phyloP scores from a whole-genome alignment of 1,140 invertebrate genomes.

The Drosophila parvula region DNA sequence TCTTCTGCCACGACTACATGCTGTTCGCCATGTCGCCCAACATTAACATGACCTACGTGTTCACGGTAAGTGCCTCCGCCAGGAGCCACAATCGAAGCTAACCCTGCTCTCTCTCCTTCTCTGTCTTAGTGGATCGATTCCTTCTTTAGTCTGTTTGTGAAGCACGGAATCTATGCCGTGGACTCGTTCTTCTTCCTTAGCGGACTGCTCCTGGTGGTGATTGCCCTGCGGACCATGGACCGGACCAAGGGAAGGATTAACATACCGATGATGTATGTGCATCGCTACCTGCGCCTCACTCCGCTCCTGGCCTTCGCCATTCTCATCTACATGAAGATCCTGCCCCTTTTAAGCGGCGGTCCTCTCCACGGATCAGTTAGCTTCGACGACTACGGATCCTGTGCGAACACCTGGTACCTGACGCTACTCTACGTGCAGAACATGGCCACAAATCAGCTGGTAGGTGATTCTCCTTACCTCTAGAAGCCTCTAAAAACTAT shows the following conservation, averaged over 20 bases:
- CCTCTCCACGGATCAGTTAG: slow-evolving; percentile 58
- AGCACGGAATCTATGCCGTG: slow-evolving; percentile 90
- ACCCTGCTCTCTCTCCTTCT: background rate
- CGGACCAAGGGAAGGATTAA: slow-evolving; percentile 75
- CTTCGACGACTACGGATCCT: slow-evolving; percentile 31
- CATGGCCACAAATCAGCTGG: slow-evolving; percentile 36
- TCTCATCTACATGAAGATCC: slow-evolving; percentile 57
- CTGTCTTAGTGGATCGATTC: slow-evolving; percentile 75
- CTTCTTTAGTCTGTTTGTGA: slow-evolving; percentile 84
- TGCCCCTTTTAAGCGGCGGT: slow-evolving; percentile 46
- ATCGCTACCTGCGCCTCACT: slow-evolving; percentile 72
- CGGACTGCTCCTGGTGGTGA: slow-evolving; percentile 87
- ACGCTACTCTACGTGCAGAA: slow-evolving; percentile 66
- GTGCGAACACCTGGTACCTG: slow-evolving; percentile 51
- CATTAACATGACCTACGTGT: slow-evolving; percentile 40
- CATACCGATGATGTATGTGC: slow-evolving; percentile 74
- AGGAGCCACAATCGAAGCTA: too few relatives aligned
- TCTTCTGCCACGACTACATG: slow-evolving; percentile 86
- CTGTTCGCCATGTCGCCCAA: slow-evolving; percentile 49
- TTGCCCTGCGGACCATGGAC: slow-evolving; percentile 87
- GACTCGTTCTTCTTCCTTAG: slow-evolving; percentile 96
- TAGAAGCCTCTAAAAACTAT: too few relatives aligned
- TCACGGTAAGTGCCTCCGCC: slow-evolving; percentile 15
- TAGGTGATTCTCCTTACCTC: slow-evolving; percentile 18
- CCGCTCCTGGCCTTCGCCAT: slow-evolving; percentile 60